Evolutionary conservation across 1,140 invertebrate species (phyloP).

Genomic region (Limonius californicus): DNA sequence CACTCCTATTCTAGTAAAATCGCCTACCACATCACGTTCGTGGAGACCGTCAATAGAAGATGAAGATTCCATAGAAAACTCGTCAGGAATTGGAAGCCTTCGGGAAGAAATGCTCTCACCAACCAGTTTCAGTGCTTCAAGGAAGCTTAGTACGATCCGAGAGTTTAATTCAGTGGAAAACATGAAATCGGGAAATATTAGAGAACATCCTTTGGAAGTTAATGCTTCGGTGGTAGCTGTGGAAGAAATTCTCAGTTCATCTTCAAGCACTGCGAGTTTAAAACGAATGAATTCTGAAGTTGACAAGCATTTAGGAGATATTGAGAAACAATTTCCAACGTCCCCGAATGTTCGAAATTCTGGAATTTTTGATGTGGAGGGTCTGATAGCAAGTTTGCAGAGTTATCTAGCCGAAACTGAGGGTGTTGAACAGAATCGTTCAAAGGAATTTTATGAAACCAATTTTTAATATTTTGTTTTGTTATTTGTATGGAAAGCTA

Average conservation of each 20-base stretch:
- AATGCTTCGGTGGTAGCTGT: not conserved
- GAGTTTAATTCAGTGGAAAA: slow-evolving; percentile 3
- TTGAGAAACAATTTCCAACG: not conserved
- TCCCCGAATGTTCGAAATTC: no score
- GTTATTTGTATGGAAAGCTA: no score
- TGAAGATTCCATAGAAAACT: not conserved
- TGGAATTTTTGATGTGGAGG: no score
- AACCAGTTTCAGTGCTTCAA: not conserved
- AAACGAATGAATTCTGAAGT: not conserved
- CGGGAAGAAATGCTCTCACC: not conserved
- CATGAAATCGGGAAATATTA: not conserved
- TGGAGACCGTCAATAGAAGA: not conserved
- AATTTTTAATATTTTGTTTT: no score
- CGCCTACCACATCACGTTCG: not conserved
- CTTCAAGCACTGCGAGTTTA: no score
- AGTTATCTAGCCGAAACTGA: no score
- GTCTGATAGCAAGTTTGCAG: no score
- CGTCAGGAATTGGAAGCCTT: not conserved
- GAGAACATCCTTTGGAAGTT: not conserved
- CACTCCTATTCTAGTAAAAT: not conserved
- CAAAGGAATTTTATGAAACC: no score
- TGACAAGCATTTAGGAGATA: not conserved
- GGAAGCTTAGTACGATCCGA: not conserved
- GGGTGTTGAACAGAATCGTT: no score
- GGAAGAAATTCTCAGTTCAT: no score